A percentile compares a stretch with the other conserved stretches of the same genome.
Evolutionary conservation across 2,888 invertebrate species (phyloP).

Genomic region (Steinernema carpocapsae): DNA sequence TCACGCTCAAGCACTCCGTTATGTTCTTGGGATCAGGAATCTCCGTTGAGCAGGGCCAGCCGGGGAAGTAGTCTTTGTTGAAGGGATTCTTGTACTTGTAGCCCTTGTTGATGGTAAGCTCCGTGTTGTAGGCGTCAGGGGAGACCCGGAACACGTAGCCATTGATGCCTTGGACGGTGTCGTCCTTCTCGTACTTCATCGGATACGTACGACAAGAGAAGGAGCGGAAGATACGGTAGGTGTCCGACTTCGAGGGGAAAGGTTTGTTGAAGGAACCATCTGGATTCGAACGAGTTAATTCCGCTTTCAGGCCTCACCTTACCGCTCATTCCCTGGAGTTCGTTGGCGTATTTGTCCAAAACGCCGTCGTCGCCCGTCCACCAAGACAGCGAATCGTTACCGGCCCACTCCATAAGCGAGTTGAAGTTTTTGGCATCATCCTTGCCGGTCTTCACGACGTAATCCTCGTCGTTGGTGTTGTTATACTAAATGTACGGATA

Average conservation of each 20-base stretch:
- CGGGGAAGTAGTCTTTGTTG: constrained; percentile 38
- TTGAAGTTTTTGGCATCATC: constrained; percentile 47
- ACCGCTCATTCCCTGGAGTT: constrained; percentile 25
- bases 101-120: neutral
- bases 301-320: neutral
- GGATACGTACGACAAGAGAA: constrained; percentile 43
- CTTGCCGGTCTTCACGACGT: constrained; percentile 52
- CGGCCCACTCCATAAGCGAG: constrained; percentile 39
- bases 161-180: constrained; percentile 46
- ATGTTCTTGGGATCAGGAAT: neutral
- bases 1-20: neutral
- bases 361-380: constrained; percentile 36
- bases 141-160: constrained; percentile 48
- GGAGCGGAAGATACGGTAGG: constrained; percentile 53
- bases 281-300: constrained; percentile 41
- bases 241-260: constrained; percentile 48
- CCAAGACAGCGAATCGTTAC: constrained; percentile 34
- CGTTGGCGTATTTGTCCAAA: neutral
- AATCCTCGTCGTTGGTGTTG: constrained; percentile 54
- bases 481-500: constrained; percentile 50
- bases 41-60: constrained; percentile 18
- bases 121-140: constrained; percentile 50
- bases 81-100: constrained; percentile 36
- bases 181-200: constrained; percentile 46
- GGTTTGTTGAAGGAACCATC: constrained; percentile 59